Conservation (phyloP, 2,113 vertebrate species). For the Callaeas wilsoni region DNA sequence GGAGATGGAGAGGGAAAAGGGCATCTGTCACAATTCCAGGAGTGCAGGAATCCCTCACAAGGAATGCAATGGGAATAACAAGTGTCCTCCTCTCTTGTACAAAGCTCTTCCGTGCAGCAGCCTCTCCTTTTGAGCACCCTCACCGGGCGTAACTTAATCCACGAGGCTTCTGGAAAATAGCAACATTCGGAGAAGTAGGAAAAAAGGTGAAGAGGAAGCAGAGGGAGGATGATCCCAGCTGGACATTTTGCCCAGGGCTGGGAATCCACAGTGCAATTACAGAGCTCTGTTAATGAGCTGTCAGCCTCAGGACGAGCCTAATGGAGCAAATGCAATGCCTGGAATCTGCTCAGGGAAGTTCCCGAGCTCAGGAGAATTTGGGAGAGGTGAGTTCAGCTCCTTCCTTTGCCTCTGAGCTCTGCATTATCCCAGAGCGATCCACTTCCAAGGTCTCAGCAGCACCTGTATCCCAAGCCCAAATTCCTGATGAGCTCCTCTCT, state of each 20-base stretch:
- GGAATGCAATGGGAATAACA: rapidly evolving
- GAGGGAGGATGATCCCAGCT: background rate
- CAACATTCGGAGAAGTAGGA: background rate
- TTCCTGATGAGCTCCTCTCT: background rate
- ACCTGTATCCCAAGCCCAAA: background rate
- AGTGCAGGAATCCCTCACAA: background rate
- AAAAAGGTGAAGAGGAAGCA: background rate
- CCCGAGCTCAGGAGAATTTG: background rate
- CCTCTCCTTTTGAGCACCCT: background rate
- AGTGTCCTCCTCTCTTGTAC: background rate
- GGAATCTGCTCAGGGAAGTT: background rate
- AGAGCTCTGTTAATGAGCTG: background rate
- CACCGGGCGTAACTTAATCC: background rate
- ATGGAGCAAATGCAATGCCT: background rate
- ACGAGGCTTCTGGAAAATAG: background rate
- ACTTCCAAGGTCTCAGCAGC: background rate
- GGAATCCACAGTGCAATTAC: background rate
- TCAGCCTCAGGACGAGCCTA: background rate
- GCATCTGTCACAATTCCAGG: background rate
- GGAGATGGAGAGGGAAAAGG: background rate
- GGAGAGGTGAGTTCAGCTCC: background rate
- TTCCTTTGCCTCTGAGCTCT: background rate
- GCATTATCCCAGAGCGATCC: background rate
- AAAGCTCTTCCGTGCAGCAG: background rate
- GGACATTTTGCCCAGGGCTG: rapidly evolving